Conservation (phyloP, 1,140 invertebrate genomes). For the Vollenhovia emeryi region DNA sequence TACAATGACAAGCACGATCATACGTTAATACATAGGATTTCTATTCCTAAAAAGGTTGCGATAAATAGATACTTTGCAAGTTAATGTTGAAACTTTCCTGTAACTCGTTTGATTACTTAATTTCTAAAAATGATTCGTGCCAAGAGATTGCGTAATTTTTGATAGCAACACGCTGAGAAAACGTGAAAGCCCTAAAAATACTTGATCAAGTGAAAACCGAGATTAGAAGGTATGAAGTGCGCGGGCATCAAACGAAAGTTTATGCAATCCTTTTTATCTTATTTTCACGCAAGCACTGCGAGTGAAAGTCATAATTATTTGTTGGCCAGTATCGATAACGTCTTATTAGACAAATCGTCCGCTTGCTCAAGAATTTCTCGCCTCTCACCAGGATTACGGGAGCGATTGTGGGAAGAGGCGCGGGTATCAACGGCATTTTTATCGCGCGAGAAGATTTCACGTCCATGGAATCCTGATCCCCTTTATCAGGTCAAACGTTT, state of each 20-base stretch:
- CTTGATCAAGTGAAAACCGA: neutral
- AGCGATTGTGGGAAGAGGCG: constrained; percentile 11
- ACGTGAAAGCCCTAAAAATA: neutral
- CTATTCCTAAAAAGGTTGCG: neutral
- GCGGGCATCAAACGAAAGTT: constrained; percentile 28
- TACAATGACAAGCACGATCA: neutral
- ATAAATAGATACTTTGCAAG: neutral
- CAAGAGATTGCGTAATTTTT: neutral
- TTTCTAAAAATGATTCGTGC: neutral
- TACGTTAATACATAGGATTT: neutral
- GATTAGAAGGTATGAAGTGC: constrained; percentile 32
- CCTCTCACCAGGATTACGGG: neutral
- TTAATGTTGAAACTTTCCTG: neutral
- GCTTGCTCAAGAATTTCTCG: constrained; percentile 41
- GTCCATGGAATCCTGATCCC: neutral
- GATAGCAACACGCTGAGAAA: neutral
- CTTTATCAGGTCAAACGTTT: constrained; percentile 10
- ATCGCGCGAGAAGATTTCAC: neutral
- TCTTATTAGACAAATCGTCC: constrained; percentile 7
- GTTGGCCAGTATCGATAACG: constrained; percentile 33
- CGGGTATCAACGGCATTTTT: neutral
- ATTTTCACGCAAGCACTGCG: neutral
- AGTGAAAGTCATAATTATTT: constrained; percentile 53
- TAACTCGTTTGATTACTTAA: neutral
- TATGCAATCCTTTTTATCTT: constrained; percentile 24